These are phyloP conservation scores for Monomorium pharaonis DNA, from an alignment of 1,140 invertebrate genomes.

Conservation along the genomic window DNA sequence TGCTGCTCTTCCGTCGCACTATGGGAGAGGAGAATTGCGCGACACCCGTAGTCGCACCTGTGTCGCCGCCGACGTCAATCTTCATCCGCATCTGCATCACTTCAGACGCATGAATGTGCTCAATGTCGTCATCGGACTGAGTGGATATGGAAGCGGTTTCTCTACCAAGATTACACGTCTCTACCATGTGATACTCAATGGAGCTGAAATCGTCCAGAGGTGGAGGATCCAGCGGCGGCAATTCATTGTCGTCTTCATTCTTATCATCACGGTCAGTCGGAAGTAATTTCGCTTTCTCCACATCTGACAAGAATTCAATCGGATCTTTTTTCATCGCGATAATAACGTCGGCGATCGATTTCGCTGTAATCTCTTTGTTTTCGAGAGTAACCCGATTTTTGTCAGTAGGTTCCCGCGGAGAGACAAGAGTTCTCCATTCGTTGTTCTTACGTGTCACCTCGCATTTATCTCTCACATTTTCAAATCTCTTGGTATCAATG, in stretches of 20 bases:
- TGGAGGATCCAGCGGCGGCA: slow-evolving; percentile 47
- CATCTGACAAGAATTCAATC: neutral
- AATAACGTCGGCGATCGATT: neutral
- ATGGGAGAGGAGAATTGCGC: slow-evolving; percentile 52
- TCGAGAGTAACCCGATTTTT: slow-evolving; percentile 1
- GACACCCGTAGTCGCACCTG: neutral
- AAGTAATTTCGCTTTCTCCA: neutral
- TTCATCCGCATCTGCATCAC: slow-evolving; percentile 57
- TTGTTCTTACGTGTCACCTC: neutral
- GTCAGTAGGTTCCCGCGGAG: neutral
- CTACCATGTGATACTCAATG: slow-evolving; percentile 77
- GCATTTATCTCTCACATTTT: neutral
- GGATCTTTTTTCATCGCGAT: neutral
- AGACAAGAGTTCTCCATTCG: neutral
- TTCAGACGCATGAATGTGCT: slow-evolving; percentile 77
- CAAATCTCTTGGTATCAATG: neutral
- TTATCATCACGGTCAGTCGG: neutral
- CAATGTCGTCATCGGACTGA: slow-evolving; percentile 81
- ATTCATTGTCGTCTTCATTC: neutral
- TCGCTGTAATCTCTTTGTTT: neutral
- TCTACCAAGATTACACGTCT: slow-evolving; percentile 42
- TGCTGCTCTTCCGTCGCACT: slow-evolving; percentile 76
- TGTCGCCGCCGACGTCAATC: neutral
- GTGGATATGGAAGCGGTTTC: slow-evolving; percentile 53
- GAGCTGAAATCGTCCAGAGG: slow-evolving; percentile 73